phyloP scores from a whole-genome alignment of 1,140 invertebrate genomes.

The Polypedilum vanderplanki region DNA sequence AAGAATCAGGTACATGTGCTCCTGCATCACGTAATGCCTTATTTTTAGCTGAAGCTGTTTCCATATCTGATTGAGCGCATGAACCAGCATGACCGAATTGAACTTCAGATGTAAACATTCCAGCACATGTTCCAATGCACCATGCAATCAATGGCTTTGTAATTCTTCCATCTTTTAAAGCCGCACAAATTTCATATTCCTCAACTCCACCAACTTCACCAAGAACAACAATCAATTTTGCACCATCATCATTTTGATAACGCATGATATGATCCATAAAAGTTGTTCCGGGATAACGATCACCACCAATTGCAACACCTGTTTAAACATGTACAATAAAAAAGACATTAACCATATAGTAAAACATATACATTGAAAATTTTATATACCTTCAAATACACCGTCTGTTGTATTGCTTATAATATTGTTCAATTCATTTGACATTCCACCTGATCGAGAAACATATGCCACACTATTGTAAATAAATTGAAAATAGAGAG shows the following conservation, averaged over 20 bases:
- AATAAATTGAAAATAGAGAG: slow-evolving; percentile 29
- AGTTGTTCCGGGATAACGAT: slow-evolving; percentile 95
- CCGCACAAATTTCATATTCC: slow-evolving; percentile 94
- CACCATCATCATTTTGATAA: slow-evolving; percentile 63
- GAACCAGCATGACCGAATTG: slow-evolving; percentile 99
- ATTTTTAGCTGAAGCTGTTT: slow-evolving; percentile 94
- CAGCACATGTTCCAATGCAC: slow-evolving; percentile 92
- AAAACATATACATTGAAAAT: no score
- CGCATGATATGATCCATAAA: slow-evolving; percentile 97
- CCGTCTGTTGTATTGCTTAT: slow-evolving; percentile 95
- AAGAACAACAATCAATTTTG: slow-evolving; percentile 92
- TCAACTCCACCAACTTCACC: slow-evolving; percentile 99
- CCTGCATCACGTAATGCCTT: slow-evolving; percentile 72
- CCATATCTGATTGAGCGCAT: slow-evolving; percentile 89
- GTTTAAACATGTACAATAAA: no score
- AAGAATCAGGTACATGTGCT: slow-evolving; percentile 84
- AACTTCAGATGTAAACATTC: slow-evolving; percentile 95
- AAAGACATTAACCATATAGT: no score
- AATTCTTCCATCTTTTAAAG: slow-evolving; percentile 71
- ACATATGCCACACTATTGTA: slow-evolving; percentile 92
- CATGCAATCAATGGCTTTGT: slow-evolving; percentile 95
- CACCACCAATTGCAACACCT: slow-evolving; percentile 96
- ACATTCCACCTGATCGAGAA: slow-evolving; percentile 98
- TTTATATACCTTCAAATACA: slow-evolving; percentile 84
- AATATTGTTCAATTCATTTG: slow-evolving; percentile 99